A percentile compares a stretch with the other conserved stretches of the same genome.
These are phyloP conservation scores for Drosophila kuntzei DNA, from an alignment of 2,888 invertebrate genomes.

Conservation along the genomic window DNA sequence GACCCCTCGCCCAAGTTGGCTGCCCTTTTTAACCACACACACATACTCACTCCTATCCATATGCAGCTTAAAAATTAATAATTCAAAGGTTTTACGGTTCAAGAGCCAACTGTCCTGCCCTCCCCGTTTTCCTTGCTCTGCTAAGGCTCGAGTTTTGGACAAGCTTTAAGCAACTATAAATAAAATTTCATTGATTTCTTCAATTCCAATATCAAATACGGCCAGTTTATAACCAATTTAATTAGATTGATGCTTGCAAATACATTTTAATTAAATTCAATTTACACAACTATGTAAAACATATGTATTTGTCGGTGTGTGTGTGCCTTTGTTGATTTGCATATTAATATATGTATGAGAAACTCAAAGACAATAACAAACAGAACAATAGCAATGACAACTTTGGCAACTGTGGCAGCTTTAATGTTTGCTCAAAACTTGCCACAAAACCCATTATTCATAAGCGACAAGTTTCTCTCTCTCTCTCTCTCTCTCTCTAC, in stretches of 20 bases:
- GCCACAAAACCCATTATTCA: slow-evolving; percentile 72
- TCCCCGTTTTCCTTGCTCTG: background rate
- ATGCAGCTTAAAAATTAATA: slow-evolving; percentile 77
- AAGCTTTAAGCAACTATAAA: slow-evolving; percentile 37
- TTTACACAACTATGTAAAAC: slow-evolving; percentile 36
- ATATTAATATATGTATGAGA: slow-evolving; percentile 15
- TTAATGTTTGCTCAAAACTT: slow-evolving; percentile 57
- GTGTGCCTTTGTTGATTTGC: slow-evolving; percentile 28
- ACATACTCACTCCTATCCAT: slow-evolving; percentile 8
- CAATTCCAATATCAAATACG: slow-evolving; percentile 43
- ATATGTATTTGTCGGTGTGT: background rate
- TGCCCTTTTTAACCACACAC: slow-evolving; percentile 55
- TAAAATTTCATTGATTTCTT: slow-evolving; percentile 62
- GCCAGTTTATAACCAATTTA: slow-evolving; percentile 40
- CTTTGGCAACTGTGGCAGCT: slow-evolving; percentile 52
- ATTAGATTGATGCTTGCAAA: slow-evolving; percentile 55
- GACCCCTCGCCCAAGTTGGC: slow-evolving; percentile 46
- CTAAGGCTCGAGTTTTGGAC: slow-evolving; percentile 15
- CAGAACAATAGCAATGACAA: slow-evolving; percentile 34
- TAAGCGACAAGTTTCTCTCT: slow-evolving; percentile 40
- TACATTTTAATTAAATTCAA: slow-evolving; percentile 66
- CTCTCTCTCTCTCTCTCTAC: background rate
- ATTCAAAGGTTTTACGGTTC: slow-evolving; percentile 75
- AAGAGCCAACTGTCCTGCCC: slow-evolving; percentile 42
- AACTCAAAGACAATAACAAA: slow-evolving; percentile 21